Conservation (phyloP, 1,140 invertebrate species). For the Drosophila seguyi region DNA sequence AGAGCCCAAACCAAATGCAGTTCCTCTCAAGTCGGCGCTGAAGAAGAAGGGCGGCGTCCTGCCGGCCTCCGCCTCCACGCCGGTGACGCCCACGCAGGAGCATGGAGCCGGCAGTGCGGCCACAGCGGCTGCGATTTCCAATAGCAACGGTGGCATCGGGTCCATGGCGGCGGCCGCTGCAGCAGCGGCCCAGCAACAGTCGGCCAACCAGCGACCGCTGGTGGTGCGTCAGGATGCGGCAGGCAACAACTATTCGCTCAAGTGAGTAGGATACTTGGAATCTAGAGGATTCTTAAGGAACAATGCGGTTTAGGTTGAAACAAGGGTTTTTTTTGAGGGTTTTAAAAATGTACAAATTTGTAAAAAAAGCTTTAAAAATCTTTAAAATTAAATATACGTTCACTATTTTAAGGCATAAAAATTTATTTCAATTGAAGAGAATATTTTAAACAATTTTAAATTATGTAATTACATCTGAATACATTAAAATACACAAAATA, state of each 20-base stretch:
- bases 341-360: not conserved
- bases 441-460: not conserved
- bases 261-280: slow-evolving; percentile 85
- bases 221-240: slow-evolving; percentile 89
- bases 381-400: rapidly evolving
- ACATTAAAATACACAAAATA: not conserved
- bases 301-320: not conserved
- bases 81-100: slow-evolving; percentile 91
- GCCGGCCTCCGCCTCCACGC: slow-evolving; percentile 84
- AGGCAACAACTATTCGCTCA: slow-evolving; percentile 87
- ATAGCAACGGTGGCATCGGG: slow-evolving; percentile 73
- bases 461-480: too few species aligned
- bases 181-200: slow-evolving; percentile 72
- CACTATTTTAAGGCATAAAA: too few species aligned
- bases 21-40: slow-evolving; percentile 95
- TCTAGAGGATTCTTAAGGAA: rapidly evolving
- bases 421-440: not conserved
- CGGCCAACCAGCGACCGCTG: slow-evolving; percentile 86
- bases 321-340: not conserved
- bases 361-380: not conserved
- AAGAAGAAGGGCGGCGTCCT: slow-evolving; percentile 90
- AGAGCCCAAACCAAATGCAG: slow-evolving; percentile 94
- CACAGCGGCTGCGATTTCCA: slow-evolving; percentile 66
- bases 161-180: slow-evolving; percentile 75
- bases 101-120: slow-evolving; percentile 77